Evolutionary conservation across 30 jellyfish, hydroid and myxozoan genomes (phyloP), one percentile per base, ranked within the genome.

Genomic region (Hydractinia symbiolongicarpus): DNA sequence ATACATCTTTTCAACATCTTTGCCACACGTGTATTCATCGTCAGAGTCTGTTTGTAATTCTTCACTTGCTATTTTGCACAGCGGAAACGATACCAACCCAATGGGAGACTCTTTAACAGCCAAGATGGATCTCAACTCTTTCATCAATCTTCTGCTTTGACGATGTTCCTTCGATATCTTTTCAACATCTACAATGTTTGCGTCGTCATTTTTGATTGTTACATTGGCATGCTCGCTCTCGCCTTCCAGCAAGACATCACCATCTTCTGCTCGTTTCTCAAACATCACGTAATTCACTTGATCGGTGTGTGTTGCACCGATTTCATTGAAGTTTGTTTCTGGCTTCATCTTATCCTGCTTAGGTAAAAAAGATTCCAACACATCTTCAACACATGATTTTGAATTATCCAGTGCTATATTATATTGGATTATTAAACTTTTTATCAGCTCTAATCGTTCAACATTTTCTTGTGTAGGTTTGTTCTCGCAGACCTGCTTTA

Each of bases 51-150:
- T 60, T 77, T 76, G 21, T 8, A 15, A 9, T 8, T 77, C 81
- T 16, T 30, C n/a, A 55, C 60, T 55, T 30, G 44, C 44, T 30
- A 30, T 30, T 55, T 77, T 77, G 4, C 17, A 50, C 9, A 77
- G 78, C 7, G 85, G 85, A 77, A 77, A 77, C 8, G 85, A 61
- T 7, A 77, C 53, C 44, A 77, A 76, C 19, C 85, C 85, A 44
- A 19, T 76, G 30, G 85, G 85, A 19, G 73, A 54, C 50, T 77
- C 85, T 77, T 77, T 77, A 60, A 61, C 85, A 52, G 85, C 77
- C 52, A 77, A 66, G n/a, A 77, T 77, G 40, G 54, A 17, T 54
- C 60, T 77, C 5, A 77, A 61, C 50, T 77, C 85, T 55, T 66
- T 77, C 55, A 77, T 55, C 30, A 77, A 77, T 30, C 53, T 55